Base-by-base conservation (phyloP, 2,797 vertebrate species). In the Australoheros facetus region DNA sequence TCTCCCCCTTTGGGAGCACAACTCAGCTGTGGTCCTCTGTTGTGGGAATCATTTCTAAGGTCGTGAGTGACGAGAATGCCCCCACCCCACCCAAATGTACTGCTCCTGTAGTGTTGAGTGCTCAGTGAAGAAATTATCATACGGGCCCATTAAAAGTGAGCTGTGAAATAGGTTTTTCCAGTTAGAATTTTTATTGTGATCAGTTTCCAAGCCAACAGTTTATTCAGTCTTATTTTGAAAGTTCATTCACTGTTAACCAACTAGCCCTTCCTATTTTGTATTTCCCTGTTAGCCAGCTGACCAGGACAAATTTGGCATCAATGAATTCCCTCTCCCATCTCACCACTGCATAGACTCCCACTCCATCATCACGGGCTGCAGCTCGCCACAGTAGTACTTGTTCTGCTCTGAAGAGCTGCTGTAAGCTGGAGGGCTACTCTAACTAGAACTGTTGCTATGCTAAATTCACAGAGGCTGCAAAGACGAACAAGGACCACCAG, bases 51-150 rank as follows among this genome's bases (percentile, higher is more conserved):
- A 55, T 81, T 82, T 77, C 26, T 5, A 30, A 74, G 70, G 66
- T 75, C 4, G 59, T 82, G 87, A 90, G 71, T 72, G 80, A 89
- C 83, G 88, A 85, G 79, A 53, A 66, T 54, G 57, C 73, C 57
- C 57, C 17, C 1, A 17, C 48, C 17, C 54, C 10, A 30, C 57
- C 58, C 4, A 12, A 78, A 80, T 71, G 26, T 21, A 73, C 69
- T 71, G 45, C 54, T 10, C 0, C 4, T 74, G 76, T 60, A 59
- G 75, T 72, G 71, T 71, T 4, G 26, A 80, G 79, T 32, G 45
- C 79, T 21, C 57, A 2, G 17, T 8, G 60, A 5, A 8, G 73
- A 84, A 85, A 84, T 77, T 62, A 74, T 66, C 71, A 81, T 73
- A 62, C 55, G 32, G 89, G 78, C 21, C 54, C 58, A 77, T 79